Evolutionary conservation across 2,797 vertebrate genomes (phyloP).

Genomic region (Paedocypris micromegethes): DNA sequence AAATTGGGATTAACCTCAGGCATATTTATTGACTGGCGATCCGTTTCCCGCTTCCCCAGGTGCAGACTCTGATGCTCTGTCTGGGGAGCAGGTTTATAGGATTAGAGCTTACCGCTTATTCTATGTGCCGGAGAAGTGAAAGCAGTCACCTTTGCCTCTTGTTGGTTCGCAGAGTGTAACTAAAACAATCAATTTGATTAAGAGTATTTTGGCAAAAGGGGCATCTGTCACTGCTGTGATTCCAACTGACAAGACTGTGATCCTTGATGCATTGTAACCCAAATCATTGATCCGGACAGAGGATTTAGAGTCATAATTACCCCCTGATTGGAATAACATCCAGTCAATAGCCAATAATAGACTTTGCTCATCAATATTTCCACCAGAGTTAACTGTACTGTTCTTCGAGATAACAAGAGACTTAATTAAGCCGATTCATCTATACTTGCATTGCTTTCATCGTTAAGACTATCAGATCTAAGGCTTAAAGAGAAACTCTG

Average conservation of each 20-base stretch:
- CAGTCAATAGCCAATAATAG: constrained; percentile 76
- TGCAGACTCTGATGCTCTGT: constrained; percentile 37
- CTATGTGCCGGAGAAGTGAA: constrained; percentile 42
- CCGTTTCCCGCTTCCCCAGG: constrained; percentile 17
- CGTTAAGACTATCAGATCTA: constrained; percentile 22
- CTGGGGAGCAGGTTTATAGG: constrained; percentile 37
- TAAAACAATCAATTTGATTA: constrained; percentile 65
- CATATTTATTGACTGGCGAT: constrained; percentile 31
- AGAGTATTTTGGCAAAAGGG: constrained; percentile 43
- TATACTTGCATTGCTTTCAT: constrained; percentile 31
- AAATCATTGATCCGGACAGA: constrained; percentile 52
- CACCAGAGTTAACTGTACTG: constrained; percentile 55
- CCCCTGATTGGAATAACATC: constrained; percentile 67
- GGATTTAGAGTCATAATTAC: constrained; percentile 61
- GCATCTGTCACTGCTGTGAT: constrained; percentile 72
- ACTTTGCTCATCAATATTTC: constrained; percentile 68
- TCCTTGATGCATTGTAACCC: constrained; percentile 38
- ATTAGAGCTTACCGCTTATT: constrained; percentile 50
- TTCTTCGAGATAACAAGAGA: constrained; percentile 67
- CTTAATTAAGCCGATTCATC: constrained; percentile 68
- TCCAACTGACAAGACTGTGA: constrained; percentile 44
- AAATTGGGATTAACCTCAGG: constrained; percentile 36
- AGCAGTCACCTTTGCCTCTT: constrained; percentile 40
- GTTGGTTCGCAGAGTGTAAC: constrained; percentile 52
- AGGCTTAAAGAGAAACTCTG: not conserved